Percentiles rank a stretch among this genome's conserved stretches.
Evolutionary conservation across 2,113 vertebrate genomes (phyloP).

Genomic region (Cercopithecus mona): DNA sequence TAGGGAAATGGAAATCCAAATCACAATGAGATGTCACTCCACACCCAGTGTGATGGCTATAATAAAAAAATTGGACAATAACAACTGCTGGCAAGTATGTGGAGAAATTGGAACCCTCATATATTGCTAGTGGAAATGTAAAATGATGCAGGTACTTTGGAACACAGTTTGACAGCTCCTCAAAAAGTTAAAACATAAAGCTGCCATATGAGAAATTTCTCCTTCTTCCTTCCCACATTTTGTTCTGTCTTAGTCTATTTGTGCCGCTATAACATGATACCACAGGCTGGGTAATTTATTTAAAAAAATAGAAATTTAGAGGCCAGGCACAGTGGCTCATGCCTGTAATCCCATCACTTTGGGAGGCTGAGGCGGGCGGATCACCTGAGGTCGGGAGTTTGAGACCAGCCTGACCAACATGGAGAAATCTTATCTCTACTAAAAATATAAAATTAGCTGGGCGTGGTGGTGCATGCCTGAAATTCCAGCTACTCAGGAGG

Average conservation of each 20-base stretch:
- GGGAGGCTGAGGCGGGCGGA: too few relatives aligned
- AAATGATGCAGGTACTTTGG: background rate
- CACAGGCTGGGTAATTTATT: background rate
- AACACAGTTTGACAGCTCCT: background rate
- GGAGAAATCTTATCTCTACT: too few relatives aligned
- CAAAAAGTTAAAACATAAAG: slow-evolving; percentile 4
- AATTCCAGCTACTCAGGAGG: too few relatives aligned
- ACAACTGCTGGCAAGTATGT: background rate
- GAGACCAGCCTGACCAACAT: too few relatives aligned
- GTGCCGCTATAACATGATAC: background rate
- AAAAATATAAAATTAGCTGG: too few relatives aligned
- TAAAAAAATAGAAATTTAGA: background rate
- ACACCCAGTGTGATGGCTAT: background rate
- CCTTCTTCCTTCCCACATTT: background rate
- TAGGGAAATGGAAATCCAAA: background rate
- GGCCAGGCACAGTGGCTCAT: too few relatives aligned
- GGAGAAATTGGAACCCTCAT: background rate
- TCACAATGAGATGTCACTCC: background rate
- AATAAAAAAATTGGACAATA: background rate
- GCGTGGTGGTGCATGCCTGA: too few relatives aligned
- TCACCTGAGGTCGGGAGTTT: too few relatives aligned
- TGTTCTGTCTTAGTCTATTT: background rate
- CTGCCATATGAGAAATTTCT: background rate
- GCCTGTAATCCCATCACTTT: too few relatives aligned
- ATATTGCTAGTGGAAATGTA: background rate